Base-by-base conservation (phyloP, 2,113 vertebrate genomes). In the Athene cunicularia region DNA sequence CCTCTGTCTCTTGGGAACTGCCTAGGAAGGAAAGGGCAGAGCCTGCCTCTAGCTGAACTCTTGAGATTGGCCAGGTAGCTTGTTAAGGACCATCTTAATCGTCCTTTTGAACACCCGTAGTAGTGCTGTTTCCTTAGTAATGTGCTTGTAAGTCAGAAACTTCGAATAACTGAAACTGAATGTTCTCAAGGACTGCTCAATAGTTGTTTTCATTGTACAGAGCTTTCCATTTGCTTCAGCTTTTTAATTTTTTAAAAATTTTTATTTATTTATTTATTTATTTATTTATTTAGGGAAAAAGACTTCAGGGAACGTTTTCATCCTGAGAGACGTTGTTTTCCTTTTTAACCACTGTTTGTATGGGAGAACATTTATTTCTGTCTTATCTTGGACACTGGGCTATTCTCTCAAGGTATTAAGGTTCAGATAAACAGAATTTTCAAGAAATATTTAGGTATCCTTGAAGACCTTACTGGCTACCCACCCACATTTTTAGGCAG, bases 51-150 rank as follows among this genome's bases (percentile, higher is more conserved):
- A 26, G 22, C 50, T 76, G 41, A 72, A 49, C n/a, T 76, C 27
- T 30, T 55, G 28, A 86, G 39, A 11, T 30, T 76, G 84, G 26
- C 72, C 71, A 60, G 53, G 73, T 95, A 79, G 70, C 66, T 89
- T 72, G 39, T 72, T 67, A 32, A 11, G 39, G 39, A 39, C 0
- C 0, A n/a, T 39, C 56, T 64, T 63, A 43, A 41, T 14, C 0
- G 0, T 52, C 15, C 6, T 76, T 95, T 49, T 28, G 35, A 87
- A 49, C 60, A 75, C 35, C 55, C 37, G 55, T 80, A 67, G 76
- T 21, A 77, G 39, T 45, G 47, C 50, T 4, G 2, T 64, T 72
- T 79, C 79, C 41, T 89, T 63, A 74, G 39, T 33, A 90, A 55
- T 45, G 63, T 1, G 1, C 21, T 93, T 52, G 41, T 49, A 71